Percentiles rank a stretch among this genome's conserved stretches.
phyloP scores from a whole-genome alignment of 2,113 vertebrate genomes.

The Cyprichromis sp. region DNA sequence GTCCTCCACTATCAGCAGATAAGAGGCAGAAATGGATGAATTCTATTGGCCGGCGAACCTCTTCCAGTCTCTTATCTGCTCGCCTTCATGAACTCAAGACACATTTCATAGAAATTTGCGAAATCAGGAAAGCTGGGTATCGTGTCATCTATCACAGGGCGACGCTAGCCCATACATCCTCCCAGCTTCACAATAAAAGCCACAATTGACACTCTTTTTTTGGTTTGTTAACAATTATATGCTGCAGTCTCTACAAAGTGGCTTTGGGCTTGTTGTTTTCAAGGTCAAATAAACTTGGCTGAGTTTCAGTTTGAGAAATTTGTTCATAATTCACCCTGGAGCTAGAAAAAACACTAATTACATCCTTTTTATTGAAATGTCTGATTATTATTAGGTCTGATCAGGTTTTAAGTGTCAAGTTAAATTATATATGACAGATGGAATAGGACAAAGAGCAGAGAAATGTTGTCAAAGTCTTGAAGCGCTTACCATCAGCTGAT shows the following conservation, averaged over 20 bases:
- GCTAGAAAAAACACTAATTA: not conserved
- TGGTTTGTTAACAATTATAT: not conserved
- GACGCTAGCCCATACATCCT: conserved; percentile 47
- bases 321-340: not conserved
- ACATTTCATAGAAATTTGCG: conserved; percentile 68
- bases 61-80: conserved; percentile 62
- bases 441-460: not conserved
- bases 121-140: conserved; percentile 54
- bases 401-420: not conserved
- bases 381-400: not conserved
- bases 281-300: conserved; percentile 38
- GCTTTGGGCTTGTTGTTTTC: not conserved
- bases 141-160: conserved; percentile 38
- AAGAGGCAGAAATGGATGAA: conserved; percentile 69
- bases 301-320: not conserved
- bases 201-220: conserved; percentile 32
- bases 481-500: not conserved
- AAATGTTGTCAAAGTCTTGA: not conserved
- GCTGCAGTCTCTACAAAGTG: not conserved
- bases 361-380: not conserved
- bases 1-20: conserved; percentile 60
- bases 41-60: conserved; percentile 42
- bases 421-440: not conserved
- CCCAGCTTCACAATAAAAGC: conserved; percentile 42
- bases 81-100: conserved; percentile 47